phyloP scores from a whole-genome alignment of 2,888 invertebrate species.

The Apamea crenata region DNA sequence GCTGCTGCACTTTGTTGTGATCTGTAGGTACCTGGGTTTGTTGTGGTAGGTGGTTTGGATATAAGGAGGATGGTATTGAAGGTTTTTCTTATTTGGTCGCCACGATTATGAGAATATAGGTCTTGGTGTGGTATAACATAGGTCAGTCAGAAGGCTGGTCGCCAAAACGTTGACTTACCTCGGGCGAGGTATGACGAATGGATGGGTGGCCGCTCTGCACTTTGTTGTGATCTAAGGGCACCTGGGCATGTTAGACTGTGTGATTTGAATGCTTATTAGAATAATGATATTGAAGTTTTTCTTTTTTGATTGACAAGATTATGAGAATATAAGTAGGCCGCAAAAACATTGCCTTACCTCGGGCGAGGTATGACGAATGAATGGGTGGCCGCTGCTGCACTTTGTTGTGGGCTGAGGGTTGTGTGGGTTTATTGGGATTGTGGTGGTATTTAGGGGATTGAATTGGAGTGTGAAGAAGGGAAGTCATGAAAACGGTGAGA shows the following conservation, averaged over 20 bases:
- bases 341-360: slow-evolving; percentile 71
- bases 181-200: slow-evolving; percentile 74
- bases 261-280: too few species aligned
- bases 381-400: slow-evolving; percentile 66
- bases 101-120: too few species aligned
- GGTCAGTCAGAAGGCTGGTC: slow-evolving; percentile 39
- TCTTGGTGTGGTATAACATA: too few species aligned
- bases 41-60: slow-evolving; percentile 7
- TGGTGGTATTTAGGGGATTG: not conserved
- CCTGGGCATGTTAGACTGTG: slow-evolving; percentile 24
- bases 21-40: slow-evolving; percentile 29
- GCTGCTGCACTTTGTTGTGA: slow-evolving; percentile 63
- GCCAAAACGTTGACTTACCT: slow-evolving; percentile 70
- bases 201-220: slow-evolving; percentile 67
- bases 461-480: not conserved
- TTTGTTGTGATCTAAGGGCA: slow-evolving; percentile 52
- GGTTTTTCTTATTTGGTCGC: not conserved
- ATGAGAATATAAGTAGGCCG: slow-evolving; percentile 38
- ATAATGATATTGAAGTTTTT: too few species aligned
- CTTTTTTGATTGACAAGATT: too few species aligned
- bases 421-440: too few species aligned
- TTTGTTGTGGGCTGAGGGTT: slow-evolving; percentile 45
- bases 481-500: too few species aligned
- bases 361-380: slow-evolving; percentile 74
- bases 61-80: not conserved